phyloP scores from a whole-genome alignment of 2,113 vertebrate genomes.

The Myrmecophaga tridactyla region DNA sequence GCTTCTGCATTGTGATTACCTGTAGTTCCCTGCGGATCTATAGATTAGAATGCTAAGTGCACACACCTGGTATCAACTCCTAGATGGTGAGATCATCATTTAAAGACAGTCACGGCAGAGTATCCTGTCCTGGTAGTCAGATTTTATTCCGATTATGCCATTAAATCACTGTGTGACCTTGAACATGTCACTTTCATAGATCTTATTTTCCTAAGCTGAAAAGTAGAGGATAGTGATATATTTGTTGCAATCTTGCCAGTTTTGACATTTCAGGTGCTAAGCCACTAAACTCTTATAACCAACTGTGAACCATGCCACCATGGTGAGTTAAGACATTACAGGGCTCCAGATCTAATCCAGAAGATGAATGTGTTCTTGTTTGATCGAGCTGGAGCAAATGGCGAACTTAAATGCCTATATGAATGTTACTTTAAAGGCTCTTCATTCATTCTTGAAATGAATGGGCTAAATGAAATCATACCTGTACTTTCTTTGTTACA shows the following conservation, averaged over 20 bases:
- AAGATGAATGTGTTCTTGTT: neutral
- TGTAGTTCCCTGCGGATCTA: neutral
- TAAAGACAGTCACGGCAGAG: neutral
- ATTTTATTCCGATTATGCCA: neutral
- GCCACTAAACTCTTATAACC: neutral
- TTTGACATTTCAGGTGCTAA: neutral
- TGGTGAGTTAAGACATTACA: neutral
- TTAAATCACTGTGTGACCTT: neutral
- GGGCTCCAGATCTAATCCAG: neutral
- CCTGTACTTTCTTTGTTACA: neutral
- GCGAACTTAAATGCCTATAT: neutral
- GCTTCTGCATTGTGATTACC: neutral
- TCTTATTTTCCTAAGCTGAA: neutral
- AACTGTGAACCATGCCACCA: neutral
- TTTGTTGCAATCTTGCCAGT: neutral
- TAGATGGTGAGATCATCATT: neutral
- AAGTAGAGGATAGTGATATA: neutral
- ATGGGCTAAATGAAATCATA: constrained; percentile 13
- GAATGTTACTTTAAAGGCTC: neutral
- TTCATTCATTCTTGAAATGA: neutral
- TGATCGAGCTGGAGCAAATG: neutral
- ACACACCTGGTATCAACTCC: neutral
- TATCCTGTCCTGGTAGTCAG: neutral
- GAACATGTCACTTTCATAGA: neutral
- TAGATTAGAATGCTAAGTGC: neutral